Evolutionary conservation across 1,140 invertebrate species (phyloP).

Genomic region (Hyphantria cunea): DNA sequence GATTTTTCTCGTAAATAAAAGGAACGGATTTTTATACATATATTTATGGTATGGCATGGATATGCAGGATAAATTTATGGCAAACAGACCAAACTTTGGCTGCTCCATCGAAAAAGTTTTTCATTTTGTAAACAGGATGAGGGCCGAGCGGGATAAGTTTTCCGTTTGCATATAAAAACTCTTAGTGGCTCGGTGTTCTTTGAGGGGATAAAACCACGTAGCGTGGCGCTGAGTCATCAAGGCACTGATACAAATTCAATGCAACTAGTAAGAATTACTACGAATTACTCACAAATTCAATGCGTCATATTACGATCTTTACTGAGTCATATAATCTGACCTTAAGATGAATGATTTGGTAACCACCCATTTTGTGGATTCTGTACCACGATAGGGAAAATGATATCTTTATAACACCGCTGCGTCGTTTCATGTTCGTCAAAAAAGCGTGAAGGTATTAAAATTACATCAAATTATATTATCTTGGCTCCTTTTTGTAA

Average conservation of each 20-base stretch:
- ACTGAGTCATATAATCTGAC: constrained; percentile 48
- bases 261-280: constrained; percentile 36
- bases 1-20: too few species aligned
- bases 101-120: constrained; percentile 42
- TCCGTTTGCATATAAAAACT: constrained; percentile 48
- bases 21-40: constrained; percentile 34
- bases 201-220: constrained; percentile 41
- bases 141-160: constrained; percentile 31
- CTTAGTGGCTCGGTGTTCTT: constrained; percentile 36
- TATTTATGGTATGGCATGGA: too few species aligned
- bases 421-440: too few species aligned
- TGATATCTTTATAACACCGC: too few species aligned
- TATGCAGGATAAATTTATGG: constrained; percentile 29
- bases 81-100: constrained; percentile 29
- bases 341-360: constrained; percentile 52
- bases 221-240: constrained; percentile 41
- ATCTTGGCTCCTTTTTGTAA: too few species aligned
- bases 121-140: constrained; percentile 44
- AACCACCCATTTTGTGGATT: not conserved
- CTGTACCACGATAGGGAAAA: constrained; percentile 1
- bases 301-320: constrained; percentile 56
- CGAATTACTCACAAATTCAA: constrained; percentile 41
- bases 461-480: too few species aligned
- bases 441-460: too few species aligned
- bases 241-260: constrained; percentile 34